Base-by-base conservation (phyloP, 2,113 vertebrate genomes). In the Micromys minutus region DNA sequence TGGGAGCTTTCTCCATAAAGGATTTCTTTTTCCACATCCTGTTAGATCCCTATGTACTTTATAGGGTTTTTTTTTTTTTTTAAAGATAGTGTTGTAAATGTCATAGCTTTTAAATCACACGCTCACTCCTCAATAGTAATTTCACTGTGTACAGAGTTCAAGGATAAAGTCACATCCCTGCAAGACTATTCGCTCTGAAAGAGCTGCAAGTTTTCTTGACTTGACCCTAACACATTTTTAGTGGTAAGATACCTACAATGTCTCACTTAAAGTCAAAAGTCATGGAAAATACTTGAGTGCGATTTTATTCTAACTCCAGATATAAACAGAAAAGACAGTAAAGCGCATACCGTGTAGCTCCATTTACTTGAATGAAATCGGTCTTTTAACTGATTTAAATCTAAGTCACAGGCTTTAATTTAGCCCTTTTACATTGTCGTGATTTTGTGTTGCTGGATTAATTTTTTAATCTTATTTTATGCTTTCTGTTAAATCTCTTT, bases 401-500 rank as follows among this genome's bases (percentile, higher is more conserved):
- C 22, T 80, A 74, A 95, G 67, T 90, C 65, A 85, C 52, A 36
- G 86, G 42, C 52, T 93, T 95, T 55, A 83, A 83, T 63, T 94
- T 90, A 67, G 39, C 26, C 24, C 47, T 45, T 92, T 84, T 81
- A 91, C 17, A 74, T 74, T 79, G 57, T 26, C 88, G 29, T 65
- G n/a, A 94, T 91, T 94, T 47, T 26, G 94, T 89, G 42, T 15
- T 61, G 15, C 67, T 88, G 76, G 69, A 72, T 71, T 94, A 76
- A 95, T 86, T 90, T 50, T 93, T 95, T 95, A 80, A 75, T 88
- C 21, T 92, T 80, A 74, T 79, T 92, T 87, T 57, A 31, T 90
- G 50, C 45, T 88, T 87, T 88, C 63, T 42, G 42, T 88, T 92
- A 8, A 74, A 22, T 96, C 76, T 50, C 42, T 47, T 57, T 80